Evolutionary conservation across 1,140 invertebrate species (phyloP).

Genomic region (Battus philenor): DNA sequence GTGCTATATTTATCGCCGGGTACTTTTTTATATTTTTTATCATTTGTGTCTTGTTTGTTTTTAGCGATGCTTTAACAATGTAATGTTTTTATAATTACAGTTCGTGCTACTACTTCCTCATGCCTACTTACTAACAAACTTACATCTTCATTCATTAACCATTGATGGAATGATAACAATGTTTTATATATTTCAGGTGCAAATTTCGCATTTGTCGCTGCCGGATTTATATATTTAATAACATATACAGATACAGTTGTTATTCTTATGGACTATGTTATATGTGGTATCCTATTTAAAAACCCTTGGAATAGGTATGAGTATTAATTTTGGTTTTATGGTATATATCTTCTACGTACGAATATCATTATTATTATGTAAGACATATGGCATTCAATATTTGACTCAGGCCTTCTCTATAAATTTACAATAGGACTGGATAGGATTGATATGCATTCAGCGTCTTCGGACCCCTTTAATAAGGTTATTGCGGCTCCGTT

Average conservation of each 20-base stretch:
- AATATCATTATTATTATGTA: too few species aligned
- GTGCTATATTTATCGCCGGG: too few species aligned
- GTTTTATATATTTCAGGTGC: not conserved
- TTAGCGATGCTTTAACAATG: not conserved
- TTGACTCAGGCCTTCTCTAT: too few species aligned
- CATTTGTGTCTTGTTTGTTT: too few species aligned
- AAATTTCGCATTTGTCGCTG: not conserved
- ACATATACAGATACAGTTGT: not conserved
- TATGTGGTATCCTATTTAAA: constrained; percentile 20
- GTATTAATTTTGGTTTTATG: too few species aligned
- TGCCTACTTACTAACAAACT: too few species aligned
- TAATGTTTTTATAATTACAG: not conserved
- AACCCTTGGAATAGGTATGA: constrained; percentile 27
- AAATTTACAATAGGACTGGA: too few species aligned
- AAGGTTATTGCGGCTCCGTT: too few species aligned
- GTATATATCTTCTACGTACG: too few species aligned
- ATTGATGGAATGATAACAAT: not conserved
- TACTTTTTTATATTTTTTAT: not conserved
- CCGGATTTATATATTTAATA: constrained; percentile 3
- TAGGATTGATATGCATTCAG: too few species aligned
- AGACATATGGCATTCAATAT: too few species aligned
- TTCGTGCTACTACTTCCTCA: not conserved
- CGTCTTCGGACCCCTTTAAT: too few species aligned
- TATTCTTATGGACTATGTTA: constrained; percentile 13
- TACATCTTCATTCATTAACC: not conserved